A percentile compares a stretch with the other conserved stretches of the same genome.
These are phyloP conservation scores for Trachelus tabidus DNA, from an alignment of 2,888 invertebrate genomes.

Conservation along the genomic window DNA sequence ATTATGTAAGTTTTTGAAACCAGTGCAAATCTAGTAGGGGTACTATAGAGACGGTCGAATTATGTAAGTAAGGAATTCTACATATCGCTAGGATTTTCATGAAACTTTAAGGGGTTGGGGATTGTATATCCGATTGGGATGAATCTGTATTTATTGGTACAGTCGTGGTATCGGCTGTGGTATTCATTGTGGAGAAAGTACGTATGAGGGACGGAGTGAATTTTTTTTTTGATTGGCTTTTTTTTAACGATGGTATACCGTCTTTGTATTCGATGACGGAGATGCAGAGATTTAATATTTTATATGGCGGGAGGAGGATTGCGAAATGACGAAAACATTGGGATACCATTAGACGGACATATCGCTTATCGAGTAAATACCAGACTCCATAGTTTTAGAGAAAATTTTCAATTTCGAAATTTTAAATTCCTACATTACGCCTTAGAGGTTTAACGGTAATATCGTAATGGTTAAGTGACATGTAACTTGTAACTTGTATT, in stretches of 20 bases:
- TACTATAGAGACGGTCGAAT: constrained; percentile 12
- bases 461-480: constrained; percentile 34
- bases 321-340: not conserved
- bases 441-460: constrained; percentile 47
- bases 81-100: constrained; percentile 24
- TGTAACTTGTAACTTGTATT: constrained; percentile 54
- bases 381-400: constrained; percentile 49
- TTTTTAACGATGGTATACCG: not conserved
- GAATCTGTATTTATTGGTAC: constrained; percentile 16
- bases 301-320: not conserved
- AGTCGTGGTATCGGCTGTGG: not conserved
- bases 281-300: not conserved
- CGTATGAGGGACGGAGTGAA: not conserved
- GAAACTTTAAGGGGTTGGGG: not conserved
- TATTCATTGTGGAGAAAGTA: not conserved
- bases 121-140: not conserved
- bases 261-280: not conserved
- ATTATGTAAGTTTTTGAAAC: constrained; percentile 9
- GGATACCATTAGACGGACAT: constrained; percentile 48
- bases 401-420: constrained; percentile 49
- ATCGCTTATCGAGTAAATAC: constrained; percentile 56
- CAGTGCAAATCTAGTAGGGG: constrained; percentile 22
- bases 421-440: constrained; percentile 39
- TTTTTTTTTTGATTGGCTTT: not conserved
- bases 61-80: constrained; percentile 25